Evolutionary conservation across 2,888 invertebrate species (phyloP).

Genomic region (Hemaris fuciformis): DNA sequence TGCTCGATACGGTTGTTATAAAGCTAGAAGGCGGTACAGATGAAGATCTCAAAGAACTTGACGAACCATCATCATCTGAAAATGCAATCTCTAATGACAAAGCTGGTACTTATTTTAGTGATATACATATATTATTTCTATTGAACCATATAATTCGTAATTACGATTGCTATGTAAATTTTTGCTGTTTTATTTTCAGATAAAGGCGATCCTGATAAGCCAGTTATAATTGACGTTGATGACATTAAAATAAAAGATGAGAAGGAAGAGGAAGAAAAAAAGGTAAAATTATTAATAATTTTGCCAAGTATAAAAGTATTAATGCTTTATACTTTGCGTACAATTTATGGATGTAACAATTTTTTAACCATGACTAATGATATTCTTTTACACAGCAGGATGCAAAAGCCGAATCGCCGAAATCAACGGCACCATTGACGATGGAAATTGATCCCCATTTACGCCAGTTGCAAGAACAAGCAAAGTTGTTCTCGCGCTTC

Average conservation of each 20-base stretch:
- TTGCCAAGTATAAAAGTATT: too few species aligned
- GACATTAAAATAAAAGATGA: conserved; percentile 71
- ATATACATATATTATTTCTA: too few species aligned
- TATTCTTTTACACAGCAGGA: conserved; percentile 39
- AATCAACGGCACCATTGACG: conserved; percentile 67
- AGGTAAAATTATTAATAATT: conserved; percentile 48
- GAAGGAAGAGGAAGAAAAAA: conserved; percentile 53
- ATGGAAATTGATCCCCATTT: conserved; percentile 79
- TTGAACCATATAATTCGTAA: too few species aligned
- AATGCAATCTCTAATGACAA: conserved; percentile 50
- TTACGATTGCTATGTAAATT: too few species aligned
- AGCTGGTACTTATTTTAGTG: conserved; percentile 41
- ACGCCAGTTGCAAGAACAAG: conserved; percentile 77
- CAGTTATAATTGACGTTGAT: conserved; percentile 71
- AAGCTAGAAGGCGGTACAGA: conserved; percentile 96
- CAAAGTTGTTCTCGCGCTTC: conserved; percentile 75
- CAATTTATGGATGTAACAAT: neutral
- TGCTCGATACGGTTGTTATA: conserved; percentile 98
- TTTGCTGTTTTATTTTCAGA: conserved; percentile 45
- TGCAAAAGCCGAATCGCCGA: conserved; percentile 64
- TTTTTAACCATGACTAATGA: neutral
- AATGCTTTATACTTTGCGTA: too few species aligned
- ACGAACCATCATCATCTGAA: conserved; percentile 79
- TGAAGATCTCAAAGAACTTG: conserved; percentile 93
- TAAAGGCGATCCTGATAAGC: conserved; percentile 61